These are phyloP conservation scores for Trypoxylon attenuatum DNA, from an alignment of 2,888 invertebrate genomes.

Conservation along the genomic window DNA sequence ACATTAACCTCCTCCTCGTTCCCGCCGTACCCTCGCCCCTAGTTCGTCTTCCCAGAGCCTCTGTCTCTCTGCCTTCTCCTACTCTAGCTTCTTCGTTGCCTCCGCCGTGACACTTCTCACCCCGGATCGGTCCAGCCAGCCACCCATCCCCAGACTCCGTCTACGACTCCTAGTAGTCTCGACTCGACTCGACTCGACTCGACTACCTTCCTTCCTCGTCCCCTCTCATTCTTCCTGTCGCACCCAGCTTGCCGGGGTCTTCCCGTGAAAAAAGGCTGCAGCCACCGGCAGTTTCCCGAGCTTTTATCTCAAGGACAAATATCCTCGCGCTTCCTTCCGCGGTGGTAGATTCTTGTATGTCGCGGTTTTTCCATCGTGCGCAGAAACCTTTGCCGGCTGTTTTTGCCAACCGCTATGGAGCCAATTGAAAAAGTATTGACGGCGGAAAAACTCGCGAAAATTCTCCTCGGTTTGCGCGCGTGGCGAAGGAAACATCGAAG, in stretches of 20 bases:
- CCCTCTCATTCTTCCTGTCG: background rate
- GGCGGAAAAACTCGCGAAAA: too few relatives aligned
- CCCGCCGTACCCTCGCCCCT: background rate
- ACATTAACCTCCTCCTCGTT: conserved; percentile 40
- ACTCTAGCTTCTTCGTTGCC: background rate
- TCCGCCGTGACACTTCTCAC: too few relatives aligned
- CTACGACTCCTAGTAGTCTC: too few relatives aligned
- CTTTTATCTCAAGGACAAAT: conserved; percentile 23
- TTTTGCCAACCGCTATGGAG: background rate
- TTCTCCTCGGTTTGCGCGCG: too few relatives aligned
- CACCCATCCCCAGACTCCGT: too few relatives aligned
- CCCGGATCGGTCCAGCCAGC: too few relatives aligned
- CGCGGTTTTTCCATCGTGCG: background rate
- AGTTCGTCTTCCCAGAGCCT: background rate
- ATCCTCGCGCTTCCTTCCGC: conserved; percentile 2
- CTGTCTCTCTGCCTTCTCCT: background rate
- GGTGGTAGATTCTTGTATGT: background rate
- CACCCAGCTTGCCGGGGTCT: background rate
- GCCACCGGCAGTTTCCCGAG: conserved; percentile 16
- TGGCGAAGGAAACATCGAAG: background rate
- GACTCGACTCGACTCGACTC: too few relatives aligned
- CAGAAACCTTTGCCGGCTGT: background rate
- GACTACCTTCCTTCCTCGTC: background rate
- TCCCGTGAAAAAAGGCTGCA: background rate
- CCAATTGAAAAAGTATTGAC: too few relatives aligned